Percentiles rank a stretch among this genome's conserved stretches.
Conservation (phyloP, 2,797 vertebrate species). For the Erpetoichthys calabaricus region DNA sequence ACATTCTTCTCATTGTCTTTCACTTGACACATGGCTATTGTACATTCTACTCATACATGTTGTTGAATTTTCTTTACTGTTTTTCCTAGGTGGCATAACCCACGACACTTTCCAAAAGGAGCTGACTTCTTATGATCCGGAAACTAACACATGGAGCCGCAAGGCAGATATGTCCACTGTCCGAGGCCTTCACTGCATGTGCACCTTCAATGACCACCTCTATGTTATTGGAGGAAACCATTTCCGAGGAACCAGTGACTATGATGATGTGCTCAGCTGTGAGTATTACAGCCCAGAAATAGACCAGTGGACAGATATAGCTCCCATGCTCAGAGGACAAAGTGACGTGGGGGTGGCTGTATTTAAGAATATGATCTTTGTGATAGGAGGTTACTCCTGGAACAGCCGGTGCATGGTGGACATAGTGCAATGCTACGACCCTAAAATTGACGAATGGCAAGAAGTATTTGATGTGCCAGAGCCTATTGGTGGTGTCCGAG, state of each 20-base stretch:
- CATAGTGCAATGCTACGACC: conserved; percentile 60
- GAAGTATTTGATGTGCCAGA: conserved; percentile 56
- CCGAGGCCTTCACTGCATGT: conserved; percentile 67
- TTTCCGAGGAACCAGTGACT: conserved; percentile 57
- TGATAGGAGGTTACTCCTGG: conserved; percentile 68
- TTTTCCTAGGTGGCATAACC: conserved; percentile 52
- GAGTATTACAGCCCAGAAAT: conserved; percentile 52
- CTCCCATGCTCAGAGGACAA: conserved; percentile 56
- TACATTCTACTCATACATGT: too few relatives aligned
- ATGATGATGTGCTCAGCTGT: conserved; percentile 58
- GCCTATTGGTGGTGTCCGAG: conserved; percentile 61
- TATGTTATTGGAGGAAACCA: conserved; percentile 68
- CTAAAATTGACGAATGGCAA: conserved; percentile 49
- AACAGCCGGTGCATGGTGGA: conserved; percentile 69
- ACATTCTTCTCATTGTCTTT: too few relatives aligned
- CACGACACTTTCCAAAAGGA: conserved; percentile 64
- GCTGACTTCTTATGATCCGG: conserved; percentile 51
- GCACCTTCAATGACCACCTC: conserved; percentile 50
- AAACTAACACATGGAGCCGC: conserved; percentile 37
- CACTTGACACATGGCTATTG: too few relatives aligned
- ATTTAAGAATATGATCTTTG: conserved; percentile 50
- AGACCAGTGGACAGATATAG: conserved; percentile 58
- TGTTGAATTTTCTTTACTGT: too few relatives aligned
- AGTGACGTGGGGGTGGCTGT: conserved; percentile 61
- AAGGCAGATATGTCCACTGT: conserved; percentile 57